A percentile compares a stretch with the other conserved stretches of the same genome.
Evolutionary conservation across 1,140 invertebrate species (phyloP).

Genomic region (Dreissena polymorpha): DNA sequence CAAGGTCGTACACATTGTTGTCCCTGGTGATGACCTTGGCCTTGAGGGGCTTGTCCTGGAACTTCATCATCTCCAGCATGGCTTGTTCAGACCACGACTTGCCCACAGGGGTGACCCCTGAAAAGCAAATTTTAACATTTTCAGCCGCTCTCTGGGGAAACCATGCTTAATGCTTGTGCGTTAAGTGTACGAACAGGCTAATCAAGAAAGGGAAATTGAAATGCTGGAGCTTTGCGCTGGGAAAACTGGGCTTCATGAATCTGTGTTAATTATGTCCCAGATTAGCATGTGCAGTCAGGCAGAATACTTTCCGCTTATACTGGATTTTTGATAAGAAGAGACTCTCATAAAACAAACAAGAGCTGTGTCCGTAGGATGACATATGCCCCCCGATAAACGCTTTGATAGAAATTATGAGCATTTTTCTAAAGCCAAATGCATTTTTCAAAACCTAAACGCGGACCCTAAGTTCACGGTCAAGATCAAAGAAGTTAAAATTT

Average conservation of each 20-base stretch:
- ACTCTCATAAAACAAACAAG: too few species aligned
- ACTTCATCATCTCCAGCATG: constrained; percentile 3
- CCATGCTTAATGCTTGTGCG: background rate
- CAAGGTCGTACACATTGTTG: constrained; percentile 21
- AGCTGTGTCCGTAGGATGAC: too few species aligned
- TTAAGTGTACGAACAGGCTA: background rate
- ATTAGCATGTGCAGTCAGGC: background rate
- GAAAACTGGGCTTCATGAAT: background rate
- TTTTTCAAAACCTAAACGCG: too few species aligned
- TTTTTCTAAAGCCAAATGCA: too few species aligned
- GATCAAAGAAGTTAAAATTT: too few species aligned
- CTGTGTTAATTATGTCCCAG: background rate
- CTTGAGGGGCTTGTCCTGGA: constrained; percentile 12
- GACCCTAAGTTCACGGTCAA: too few species aligned
- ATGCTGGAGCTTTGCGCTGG: background rate
- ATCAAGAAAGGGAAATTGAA: background rate
- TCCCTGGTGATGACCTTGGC: constrained; percentile 18
- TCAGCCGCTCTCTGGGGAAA: background rate
- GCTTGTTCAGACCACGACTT: constrained; percentile 12
- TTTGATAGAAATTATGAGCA: too few species aligned
- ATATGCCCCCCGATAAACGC: too few species aligned
- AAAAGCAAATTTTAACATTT: background rate
- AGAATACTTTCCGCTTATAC: background rate
- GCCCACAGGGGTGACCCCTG: constrained; percentile 33
- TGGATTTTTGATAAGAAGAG: too few species aligned